Conservation (phyloP, 2,888 invertebrate genomes). For the Scaptomyza flava region DNA sequence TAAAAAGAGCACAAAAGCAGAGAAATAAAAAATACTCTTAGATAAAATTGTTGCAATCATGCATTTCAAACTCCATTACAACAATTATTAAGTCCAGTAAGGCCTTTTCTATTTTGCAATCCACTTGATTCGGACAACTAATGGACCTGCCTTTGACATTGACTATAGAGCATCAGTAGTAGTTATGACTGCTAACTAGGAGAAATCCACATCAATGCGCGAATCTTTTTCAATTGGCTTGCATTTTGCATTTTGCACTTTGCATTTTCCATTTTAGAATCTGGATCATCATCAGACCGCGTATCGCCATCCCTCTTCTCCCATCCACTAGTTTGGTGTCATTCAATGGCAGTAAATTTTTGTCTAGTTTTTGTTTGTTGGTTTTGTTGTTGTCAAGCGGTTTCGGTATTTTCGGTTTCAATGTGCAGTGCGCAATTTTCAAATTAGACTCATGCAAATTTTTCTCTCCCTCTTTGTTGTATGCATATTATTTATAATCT, state of each 20-base stretch:
- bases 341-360: conserved; percentile 49
- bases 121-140: not conserved
- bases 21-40: conserved; percentile 2
- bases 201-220: conserved; percentile 42
- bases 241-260: conserved; percentile 52
- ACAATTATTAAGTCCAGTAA: not conserved
- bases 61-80: not conserved
- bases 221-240: conserved; percentile 73
- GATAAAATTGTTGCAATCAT: conserved; percentile 8
- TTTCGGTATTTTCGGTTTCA: conserved; percentile 53
- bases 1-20: conserved; percentile 34
- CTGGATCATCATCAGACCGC: conserved; percentile 55
- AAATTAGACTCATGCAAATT: conserved; percentile 79
- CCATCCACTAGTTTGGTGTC: conserved; percentile 24
- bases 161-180: conserved; percentile 39
- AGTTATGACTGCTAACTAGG: conserved; percentile 30
- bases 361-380: conserved; percentile 14
- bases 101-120: not conserved
- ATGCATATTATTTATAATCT: conserved; percentile 54
- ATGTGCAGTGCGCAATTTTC: conserved; percentile 76
- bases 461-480: conserved; percentile 29
- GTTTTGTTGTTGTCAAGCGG: conserved; percentile 33
- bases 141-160: conserved; percentile 55
- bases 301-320: not conserved
- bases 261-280: conserved; percentile 51